Evolutionary conservation across 1,140 invertebrate species (phyloP).

Genomic region (Archivesica marissinica): DNA sequence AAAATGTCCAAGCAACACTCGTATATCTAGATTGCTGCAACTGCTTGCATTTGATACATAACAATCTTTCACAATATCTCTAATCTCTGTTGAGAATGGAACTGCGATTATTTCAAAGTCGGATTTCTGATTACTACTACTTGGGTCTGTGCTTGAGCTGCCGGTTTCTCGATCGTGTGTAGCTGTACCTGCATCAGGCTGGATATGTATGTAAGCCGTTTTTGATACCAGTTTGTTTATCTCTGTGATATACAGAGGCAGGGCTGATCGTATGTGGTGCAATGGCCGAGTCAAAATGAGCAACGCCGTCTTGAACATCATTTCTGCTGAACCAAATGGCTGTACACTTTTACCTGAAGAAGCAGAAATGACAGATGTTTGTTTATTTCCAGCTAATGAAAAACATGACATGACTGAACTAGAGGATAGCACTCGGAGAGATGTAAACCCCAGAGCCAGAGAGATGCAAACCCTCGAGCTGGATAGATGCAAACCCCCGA

Average conservation of each 20-base stretch:
- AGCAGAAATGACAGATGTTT: neutral
- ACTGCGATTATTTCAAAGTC: slow-evolving; percentile 38
- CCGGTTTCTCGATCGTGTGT: neutral
- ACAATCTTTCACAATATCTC: slow-evolving; percentile 64
- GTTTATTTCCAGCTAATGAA: neutral
- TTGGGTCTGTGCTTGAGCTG: neutral
- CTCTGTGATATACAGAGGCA: slow-evolving; percentile 64
- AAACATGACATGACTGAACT: neutral
- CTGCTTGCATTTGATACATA: slow-evolving; percentile 61
- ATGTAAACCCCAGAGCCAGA: no score
- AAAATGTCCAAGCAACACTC: slow-evolving; percentile 69
- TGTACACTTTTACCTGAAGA: neutral
- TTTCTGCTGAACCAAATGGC: neutral
- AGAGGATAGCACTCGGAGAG: neutral
- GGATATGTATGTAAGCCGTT: slow-evolving; percentile 72
- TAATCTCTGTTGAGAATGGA: slow-evolving; percentile 63
- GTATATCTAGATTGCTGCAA: slow-evolving; percentile 70
- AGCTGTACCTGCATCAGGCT: slow-evolving; percentile 34
- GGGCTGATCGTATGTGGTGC: slow-evolving; percentile 41
- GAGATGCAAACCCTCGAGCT: no score
- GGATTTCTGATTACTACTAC: neutral
- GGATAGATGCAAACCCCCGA: no score
- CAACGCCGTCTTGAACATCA: slow-evolving; percentile 48
- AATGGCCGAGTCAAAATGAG: slow-evolving; percentile 73
- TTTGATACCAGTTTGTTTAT: slow-evolving; percentile 61